These are phyloP conservation scores for Frankliniella fusca DNA, from an alignment of 2,888 invertebrate species.

Conservation along the genomic window DNA sequence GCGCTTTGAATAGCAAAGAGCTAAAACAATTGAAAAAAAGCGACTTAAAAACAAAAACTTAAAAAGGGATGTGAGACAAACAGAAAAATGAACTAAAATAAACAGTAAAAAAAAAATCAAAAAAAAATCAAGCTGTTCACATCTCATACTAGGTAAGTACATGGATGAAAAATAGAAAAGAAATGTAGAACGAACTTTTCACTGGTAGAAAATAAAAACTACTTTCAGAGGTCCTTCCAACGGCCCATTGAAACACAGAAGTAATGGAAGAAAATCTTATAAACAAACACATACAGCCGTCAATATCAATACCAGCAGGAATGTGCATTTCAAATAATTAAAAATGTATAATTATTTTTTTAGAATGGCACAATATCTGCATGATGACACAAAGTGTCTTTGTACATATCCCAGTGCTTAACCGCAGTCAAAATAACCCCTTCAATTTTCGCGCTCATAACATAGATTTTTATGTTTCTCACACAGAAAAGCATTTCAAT, in stretches of 20 bases:
- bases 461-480: neutral
- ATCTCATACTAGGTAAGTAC: neutral
- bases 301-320: conserved; percentile 12
- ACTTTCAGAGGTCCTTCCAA: neutral
- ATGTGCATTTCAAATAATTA: conserved; percentile 3
- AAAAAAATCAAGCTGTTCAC: too few species aligned
- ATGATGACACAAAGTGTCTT: neutral
- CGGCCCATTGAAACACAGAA: neutral
- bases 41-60: neutral
- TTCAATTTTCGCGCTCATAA: neutral
- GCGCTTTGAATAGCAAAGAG: neutral
- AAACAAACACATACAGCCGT: neutral
- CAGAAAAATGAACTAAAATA: neutral
- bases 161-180: neutral
- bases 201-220: neutral
- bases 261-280: neutral
- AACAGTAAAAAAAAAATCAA: too few species aligned
- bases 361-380: neutral
- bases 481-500: neutral
- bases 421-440: neutral
- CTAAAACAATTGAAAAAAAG: neutral
- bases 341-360: neutral
- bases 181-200: neutral
- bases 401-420: neutral
- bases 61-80: neutral